Evolutionary conservation across 2,113 vertebrate species (phyloP).

Genomic region (Campylomormyrus tamandua): DNA sequence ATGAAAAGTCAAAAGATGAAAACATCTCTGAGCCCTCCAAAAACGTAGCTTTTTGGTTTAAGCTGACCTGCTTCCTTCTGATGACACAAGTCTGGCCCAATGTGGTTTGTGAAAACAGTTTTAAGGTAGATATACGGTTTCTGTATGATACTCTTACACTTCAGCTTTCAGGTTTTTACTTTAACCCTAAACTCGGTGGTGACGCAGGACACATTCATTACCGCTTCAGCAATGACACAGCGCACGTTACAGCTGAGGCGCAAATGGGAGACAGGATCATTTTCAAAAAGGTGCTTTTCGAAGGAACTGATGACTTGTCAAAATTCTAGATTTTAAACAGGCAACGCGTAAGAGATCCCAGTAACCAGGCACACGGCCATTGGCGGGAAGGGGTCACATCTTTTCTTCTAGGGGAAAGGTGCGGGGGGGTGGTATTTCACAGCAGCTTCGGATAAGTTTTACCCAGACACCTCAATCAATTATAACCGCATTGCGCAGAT

Average conservation of each 20-base stretch:
- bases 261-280: neutral
- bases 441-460: conserved; percentile 67
- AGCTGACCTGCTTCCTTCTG: neutral
- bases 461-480: conserved; percentile 76
- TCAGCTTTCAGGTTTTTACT: neutral
- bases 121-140: neutral
- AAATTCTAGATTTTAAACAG: neutral
- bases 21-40: neutral
- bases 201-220: neutral
- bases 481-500: conserved; percentile 74
- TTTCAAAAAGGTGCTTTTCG: neutral
- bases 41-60: neutral
- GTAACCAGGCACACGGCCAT: conserved; percentile 62
- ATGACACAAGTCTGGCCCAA: neutral
- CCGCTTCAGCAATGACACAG: neutral
- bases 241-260: neutral
- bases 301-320: neutral
- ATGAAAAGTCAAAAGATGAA: neutral
- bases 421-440: conserved; percentile 57
- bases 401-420: conserved; percentile 58
- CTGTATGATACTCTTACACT: neutral
- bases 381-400: conserved; percentile 60
- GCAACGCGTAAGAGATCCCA: conserved; percentile 34
- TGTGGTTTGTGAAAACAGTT: neutral
- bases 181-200: neutral